Percentiles rank a stretch among this genome's conserved stretches.
phyloP scores from a whole-genome alignment of 2,797 vertebrate species.

The Eidolon dupreanum region DNA sequence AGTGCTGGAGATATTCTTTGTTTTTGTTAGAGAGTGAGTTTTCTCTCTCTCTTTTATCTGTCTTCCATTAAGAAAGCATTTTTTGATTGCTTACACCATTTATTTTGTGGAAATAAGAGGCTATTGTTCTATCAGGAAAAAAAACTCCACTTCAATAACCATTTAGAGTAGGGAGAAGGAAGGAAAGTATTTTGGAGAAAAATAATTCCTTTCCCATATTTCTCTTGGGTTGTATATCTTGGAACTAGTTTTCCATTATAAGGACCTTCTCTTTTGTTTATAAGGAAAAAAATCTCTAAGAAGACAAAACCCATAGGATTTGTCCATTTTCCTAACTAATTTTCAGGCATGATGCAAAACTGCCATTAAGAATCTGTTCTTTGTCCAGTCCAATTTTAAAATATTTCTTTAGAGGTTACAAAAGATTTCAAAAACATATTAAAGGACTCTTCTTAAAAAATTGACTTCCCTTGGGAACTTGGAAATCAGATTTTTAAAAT shows the following conservation, averaged over 20 bases:
- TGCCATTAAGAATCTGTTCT: conserved; percentile 73
- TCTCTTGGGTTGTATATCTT: conserved; percentile 85
- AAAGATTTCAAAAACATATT: conserved; percentile 75
- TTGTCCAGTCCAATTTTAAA: conserved; percentile 75
- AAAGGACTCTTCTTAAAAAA: conserved; percentile 64
- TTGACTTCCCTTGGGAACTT: conserved; percentile 67
- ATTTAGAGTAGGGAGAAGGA: conserved; percentile 83
- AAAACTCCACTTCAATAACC: conserved; percentile 25
- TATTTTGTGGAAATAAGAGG: conserved; percentile 81
- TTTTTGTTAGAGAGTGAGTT: conserved; percentile 54
- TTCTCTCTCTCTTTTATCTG: conserved; percentile 1
- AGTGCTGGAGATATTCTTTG: conserved; percentile 61
- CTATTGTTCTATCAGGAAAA: conserved; percentile 80
- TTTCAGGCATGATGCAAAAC: conserved; percentile 75
- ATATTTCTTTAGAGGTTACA: conserved; percentile 75
- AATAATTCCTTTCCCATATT: conserved; percentile 82
- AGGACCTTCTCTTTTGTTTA: conserved; percentile 82
- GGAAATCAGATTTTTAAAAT: conserved; percentile 72
- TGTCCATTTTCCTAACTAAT: conserved; percentile 81
- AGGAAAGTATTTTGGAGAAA: conserved; percentile 85
- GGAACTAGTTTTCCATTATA: conserved; percentile 83
- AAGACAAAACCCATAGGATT: conserved; percentile 80
- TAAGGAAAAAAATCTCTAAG: conserved; percentile 68
- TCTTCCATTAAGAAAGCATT: conserved; percentile 73
- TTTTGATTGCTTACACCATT: conserved; percentile 74